phyloP scores from a whole-genome alignment of 2,888 invertebrate species.

The Drosophila anomelani region DNA sequence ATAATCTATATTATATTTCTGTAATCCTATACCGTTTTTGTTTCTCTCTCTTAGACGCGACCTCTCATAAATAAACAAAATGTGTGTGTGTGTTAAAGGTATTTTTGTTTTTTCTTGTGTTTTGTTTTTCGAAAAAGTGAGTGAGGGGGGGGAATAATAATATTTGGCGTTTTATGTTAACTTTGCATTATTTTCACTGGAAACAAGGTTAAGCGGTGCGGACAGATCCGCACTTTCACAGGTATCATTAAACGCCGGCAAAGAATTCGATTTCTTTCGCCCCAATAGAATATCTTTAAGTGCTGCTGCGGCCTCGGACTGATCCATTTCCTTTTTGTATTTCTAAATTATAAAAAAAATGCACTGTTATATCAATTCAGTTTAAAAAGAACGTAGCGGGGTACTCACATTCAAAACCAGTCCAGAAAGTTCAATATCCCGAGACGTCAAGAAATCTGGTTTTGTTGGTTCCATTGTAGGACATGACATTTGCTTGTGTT shows the following conservation, averaged over 20 bases:
- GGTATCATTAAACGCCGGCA: slow-evolving; percentile 63
- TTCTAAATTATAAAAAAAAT: slow-evolving; percentile 45
- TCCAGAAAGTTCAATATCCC: slow-evolving; percentile 59
- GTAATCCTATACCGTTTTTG: slow-evolving; percentile 41
- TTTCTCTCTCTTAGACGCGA: slow-evolving; percentile 31
- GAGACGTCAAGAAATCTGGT: slow-evolving; percentile 46
- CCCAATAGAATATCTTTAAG: slow-evolving; percentile 70
- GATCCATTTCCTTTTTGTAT: slow-evolving; percentile 64
- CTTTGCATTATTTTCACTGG: slow-evolving; percentile 79
- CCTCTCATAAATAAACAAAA: slow-evolving; percentile 68
- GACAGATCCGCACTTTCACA: slow-evolving; percentile 70
- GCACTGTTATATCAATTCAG: not conserved
- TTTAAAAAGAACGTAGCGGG: not conserved
- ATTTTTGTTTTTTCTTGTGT: slow-evolving; percentile 27
- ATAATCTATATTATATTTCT: slow-evolving; percentile 41
- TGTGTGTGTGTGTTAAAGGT: slow-evolving; percentile 56
- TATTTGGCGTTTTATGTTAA: slow-evolving; percentile 80
- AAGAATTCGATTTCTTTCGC: slow-evolving; percentile 65
- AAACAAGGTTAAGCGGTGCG: slow-evolving; percentile 79
- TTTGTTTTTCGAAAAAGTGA: slow-evolving; percentile 44
- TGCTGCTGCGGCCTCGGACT: slow-evolving; percentile 55
- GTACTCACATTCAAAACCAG: slow-evolving; percentile 64
- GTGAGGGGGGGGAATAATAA: slow-evolving; percentile 40
- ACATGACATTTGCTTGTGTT: slow-evolving; percentile 44
- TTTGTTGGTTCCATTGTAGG: slow-evolving; percentile 55